These are phyloP conservation scores for Daktulosphaira vitifoliae DNA, from an alignment of 1,140 invertebrate genomes.

Conservation along the genomic window DNA sequence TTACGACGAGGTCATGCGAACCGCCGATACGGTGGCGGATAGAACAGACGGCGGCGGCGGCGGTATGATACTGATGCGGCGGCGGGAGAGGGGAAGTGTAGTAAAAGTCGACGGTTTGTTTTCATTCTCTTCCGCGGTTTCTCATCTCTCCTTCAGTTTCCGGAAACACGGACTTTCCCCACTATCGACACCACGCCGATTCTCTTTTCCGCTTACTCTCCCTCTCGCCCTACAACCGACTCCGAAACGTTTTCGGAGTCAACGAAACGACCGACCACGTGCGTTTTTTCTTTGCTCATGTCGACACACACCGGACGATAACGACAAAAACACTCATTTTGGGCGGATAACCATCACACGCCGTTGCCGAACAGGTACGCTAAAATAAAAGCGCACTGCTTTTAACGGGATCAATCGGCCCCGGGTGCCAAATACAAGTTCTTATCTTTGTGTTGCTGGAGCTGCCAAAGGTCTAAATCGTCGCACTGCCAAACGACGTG, in stretches of 20 bases:
- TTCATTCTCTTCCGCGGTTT: slow-evolving; percentile 27
- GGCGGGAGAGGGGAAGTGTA: neutral
- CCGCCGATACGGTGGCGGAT: neutral
- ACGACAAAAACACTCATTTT: too few relatives aligned
- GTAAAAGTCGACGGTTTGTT: slow-evolving; percentile 32
- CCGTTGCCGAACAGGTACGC: too few relatives aligned
- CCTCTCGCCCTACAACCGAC: too few relatives aligned
- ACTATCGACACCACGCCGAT: too few relatives aligned
- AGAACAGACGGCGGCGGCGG: neutral
- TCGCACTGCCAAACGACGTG: slow-evolving; percentile 27
- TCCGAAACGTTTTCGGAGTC: too few relatives aligned
- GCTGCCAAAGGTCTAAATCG: slow-evolving; percentile 27
- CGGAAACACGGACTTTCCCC: slow-evolving; percentile 3
- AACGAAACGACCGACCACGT: too few relatives aligned
- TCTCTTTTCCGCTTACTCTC: too few relatives aligned
- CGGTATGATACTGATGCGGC: neutral
- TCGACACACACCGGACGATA: too few relatives aligned
- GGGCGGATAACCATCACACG: too few relatives aligned
- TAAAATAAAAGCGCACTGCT: too few relatives aligned
- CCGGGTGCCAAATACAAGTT: slow-evolving; percentile 27
- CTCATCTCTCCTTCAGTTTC: slow-evolving; percentile 14
- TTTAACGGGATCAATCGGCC: too few relatives aligned
- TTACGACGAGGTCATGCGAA: slow-evolving; percentile 22
- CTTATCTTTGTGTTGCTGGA: slow-evolving; percentile 28
- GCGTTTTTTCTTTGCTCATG: too few relatives aligned